Percentiles rank a stretch among this genome's conserved stretches.
Conservation (phyloP, 2,888 invertebrate genomes). For the Pachycephus smyrnensis region DNA sequence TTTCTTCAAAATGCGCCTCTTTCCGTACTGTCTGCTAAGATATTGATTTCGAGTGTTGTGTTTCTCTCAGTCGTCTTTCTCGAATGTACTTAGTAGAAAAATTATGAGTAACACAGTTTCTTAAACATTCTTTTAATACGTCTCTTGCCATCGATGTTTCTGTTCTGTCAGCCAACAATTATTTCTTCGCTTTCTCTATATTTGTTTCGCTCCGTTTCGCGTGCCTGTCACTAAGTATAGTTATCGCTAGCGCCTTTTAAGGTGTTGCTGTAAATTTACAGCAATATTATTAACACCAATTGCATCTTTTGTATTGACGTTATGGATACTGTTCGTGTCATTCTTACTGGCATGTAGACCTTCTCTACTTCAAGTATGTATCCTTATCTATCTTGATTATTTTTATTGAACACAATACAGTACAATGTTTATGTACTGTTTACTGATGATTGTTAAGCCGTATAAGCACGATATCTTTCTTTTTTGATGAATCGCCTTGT, state of each 20-base stretch:
- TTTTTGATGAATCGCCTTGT: neutral
- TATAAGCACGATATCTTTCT: neutral
- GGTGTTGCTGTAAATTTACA: neutral
- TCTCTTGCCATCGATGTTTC: neutral
- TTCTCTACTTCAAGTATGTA: neutral
- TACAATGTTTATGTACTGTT: neutral
- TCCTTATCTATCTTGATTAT: neutral
- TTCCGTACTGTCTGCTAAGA: constrained; percentile 42
- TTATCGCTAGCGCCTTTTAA: neutral
- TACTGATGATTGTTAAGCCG: neutral
- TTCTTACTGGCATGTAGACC: neutral
- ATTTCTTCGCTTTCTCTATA: neutral
- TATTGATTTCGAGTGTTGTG: constrained; percentile 58
- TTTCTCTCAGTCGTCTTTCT: constrained; percentile 32
- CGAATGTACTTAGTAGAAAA: constrained; percentile 5
- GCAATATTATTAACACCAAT: neutral
- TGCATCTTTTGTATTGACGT: neutral
- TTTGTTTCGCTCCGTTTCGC: neutral
- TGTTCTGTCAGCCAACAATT: neutral
- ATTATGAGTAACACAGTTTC: neutral
- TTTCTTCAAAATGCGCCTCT: constrained; percentile 37
- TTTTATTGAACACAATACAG: neutral
- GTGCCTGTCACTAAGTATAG: neutral
- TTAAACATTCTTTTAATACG: neutral
- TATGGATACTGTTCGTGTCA: neutral